These are phyloP conservation scores for Drosophila mimetica DNA, from an alignment of 2,888 invertebrate genomes.

Conservation along the genomic window DNA sequence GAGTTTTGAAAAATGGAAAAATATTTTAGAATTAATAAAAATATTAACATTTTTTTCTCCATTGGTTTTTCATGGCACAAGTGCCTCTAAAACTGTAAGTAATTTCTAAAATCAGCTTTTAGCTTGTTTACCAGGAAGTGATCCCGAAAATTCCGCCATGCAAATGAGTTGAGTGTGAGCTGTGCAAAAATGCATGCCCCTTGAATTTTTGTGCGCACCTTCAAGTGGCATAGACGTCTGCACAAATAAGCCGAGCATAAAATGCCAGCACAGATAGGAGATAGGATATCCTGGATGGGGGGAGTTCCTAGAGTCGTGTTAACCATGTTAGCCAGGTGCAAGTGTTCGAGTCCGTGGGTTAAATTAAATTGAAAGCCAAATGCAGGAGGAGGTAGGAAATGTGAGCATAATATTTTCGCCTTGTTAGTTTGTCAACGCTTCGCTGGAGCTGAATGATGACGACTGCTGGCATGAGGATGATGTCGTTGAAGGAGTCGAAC, in stretches of 20 bases:
- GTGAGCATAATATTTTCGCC: slow-evolving; percentile 74
- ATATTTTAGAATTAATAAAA: background rate
- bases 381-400: slow-evolving; percentile 55
- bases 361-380: slow-evolving; percentile 71
- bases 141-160: background rate
- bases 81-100: background rate
- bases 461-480: slow-evolving; percentile 1
- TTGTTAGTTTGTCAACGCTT: slow-evolving; percentile 75
- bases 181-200: slow-evolving; percentile 1
- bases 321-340: slow-evolving; percentile 5
- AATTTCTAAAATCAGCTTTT: background rate
- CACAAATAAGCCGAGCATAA: slow-evolving; percentile 76
- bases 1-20: background rate
- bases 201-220: slow-evolving; percentile 6
- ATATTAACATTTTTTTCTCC: too few relatives aligned
- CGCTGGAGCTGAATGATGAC: slow-evolving; percentile 67
- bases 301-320: background rate
- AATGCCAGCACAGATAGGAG: slow-evolving; percentile 58
- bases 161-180: slow-evolving; percentile 2
- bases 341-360: slow-evolving; percentile 42
- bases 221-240: slow-evolving; percentile 34
- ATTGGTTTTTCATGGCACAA: background rate
- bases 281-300: slow-evolving; percentile 20
- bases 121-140: background rate
- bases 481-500: slow-evolving; percentile 4